These are phyloP conservation scores for Eretmochelys imbricata DNA, from an alignment of 2,113 vertebrate genomes.

Conservation along the genomic window DNA sequence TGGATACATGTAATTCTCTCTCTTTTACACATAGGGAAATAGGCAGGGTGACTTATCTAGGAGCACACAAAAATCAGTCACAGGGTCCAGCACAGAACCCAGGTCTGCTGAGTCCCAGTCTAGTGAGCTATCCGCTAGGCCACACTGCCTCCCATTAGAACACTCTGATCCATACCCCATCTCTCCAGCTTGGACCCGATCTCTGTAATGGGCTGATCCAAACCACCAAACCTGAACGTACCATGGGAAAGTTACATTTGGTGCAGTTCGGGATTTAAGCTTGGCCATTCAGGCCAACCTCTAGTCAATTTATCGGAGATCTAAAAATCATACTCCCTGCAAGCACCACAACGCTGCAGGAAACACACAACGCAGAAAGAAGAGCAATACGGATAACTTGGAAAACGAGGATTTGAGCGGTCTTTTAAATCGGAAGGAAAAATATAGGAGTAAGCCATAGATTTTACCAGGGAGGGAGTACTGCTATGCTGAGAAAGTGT, in stretches of 20 bases:
- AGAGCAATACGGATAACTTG: background rate
- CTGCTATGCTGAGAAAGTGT: no score
- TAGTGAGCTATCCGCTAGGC: background rate
- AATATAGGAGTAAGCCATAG: background rate
- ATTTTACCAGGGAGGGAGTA: no score
- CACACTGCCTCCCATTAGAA: background rate
- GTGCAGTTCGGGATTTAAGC: background rate
- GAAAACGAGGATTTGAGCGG: background rate
- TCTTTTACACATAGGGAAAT: background rate
- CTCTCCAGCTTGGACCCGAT: no score
- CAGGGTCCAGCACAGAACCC: background rate
- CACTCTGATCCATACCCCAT: background rate
- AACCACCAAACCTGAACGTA: background rate
- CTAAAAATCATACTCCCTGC: background rate
- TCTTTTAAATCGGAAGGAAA: background rate
- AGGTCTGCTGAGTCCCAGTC: no score
- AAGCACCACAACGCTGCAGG: background rate
- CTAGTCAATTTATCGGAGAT: background rate
- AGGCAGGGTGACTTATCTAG: background rate
- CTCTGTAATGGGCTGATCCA: background rate
- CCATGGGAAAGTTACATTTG: background rate
- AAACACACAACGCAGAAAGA: background rate
- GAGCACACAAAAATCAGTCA: background rate
- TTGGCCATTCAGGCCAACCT: background rate
- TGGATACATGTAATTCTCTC: background rate